Conservation (phyloP, 2,797 vertebrate species). For the Kryptopterus vitreolus region DNA sequence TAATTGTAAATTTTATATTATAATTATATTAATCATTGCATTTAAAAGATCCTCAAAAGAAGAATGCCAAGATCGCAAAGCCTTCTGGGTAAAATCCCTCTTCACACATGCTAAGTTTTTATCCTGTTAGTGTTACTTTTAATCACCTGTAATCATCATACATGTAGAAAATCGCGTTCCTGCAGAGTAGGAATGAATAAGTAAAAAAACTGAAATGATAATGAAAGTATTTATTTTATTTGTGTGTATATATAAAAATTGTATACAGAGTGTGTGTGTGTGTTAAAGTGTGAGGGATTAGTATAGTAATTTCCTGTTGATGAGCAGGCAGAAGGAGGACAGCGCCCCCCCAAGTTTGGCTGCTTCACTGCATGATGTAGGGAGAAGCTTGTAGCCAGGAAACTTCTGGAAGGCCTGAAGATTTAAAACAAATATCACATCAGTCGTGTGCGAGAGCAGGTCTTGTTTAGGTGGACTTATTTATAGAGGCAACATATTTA, state of each 20-base stretch:
- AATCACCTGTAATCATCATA: too few species aligned
- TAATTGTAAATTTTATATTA: too few species aligned
- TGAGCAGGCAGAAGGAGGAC: slow-evolving; percentile 86
- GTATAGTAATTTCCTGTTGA: slow-evolving; percentile 80
- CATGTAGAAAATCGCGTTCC: too few species aligned
- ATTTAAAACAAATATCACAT: slow-evolving; percentile 8
- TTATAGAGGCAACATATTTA: too few species aligned
- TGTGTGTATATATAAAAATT: not conserved
- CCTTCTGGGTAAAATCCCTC: too few species aligned
- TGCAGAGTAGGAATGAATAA: too few species aligned
- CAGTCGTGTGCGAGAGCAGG: not conserved
- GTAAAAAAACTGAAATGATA: not conserved
- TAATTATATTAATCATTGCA: too few species aligned
- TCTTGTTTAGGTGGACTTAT: not conserved
- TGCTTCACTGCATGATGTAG: slow-evolving; percentile 85
- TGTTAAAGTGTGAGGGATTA: not conserved
- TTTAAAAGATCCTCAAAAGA: too few species aligned
- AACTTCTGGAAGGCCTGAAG: slow-evolving; percentile 84
- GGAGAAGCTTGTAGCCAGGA: slow-evolving; percentile 84
- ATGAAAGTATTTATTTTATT: not conserved
- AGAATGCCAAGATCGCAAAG: too few species aligned
- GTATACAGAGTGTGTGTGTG: not conserved
- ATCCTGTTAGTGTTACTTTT: too few species aligned
- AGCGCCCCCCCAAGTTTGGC: slow-evolving; percentile 84
- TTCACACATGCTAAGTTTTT: too few species aligned